These are phyloP conservation scores for Sitta europaea DNA, from an alignment of 2,113 vertebrate species.

Conservation along the genomic window DNA sequence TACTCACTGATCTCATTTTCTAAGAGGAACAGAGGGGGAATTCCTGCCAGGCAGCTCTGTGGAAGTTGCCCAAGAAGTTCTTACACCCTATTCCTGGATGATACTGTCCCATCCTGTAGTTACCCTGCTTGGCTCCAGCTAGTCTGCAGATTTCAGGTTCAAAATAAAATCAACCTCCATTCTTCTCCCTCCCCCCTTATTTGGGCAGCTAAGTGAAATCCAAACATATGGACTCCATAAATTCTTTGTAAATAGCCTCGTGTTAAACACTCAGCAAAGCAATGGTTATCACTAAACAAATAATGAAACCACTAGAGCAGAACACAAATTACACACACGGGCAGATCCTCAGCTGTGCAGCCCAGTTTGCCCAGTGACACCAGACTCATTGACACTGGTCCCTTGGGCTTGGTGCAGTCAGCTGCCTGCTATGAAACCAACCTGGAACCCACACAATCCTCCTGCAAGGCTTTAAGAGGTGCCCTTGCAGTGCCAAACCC, in stretches of 20 bases:
- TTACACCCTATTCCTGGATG: conserved; percentile 35
- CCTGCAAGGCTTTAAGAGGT: neutral
- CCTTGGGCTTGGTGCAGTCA: neutral
- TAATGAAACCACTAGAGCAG: neutral
- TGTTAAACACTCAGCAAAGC: neutral
- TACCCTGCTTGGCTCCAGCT: conserved; percentile 41
- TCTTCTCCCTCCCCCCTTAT: neutral
- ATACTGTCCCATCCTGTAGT: neutral
- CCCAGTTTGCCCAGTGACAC: neutral
- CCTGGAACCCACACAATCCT: neutral
- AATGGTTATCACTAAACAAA: conserved; percentile 25
- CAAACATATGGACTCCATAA: conserved; percentile 38
- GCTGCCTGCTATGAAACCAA: neutral
- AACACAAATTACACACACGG: neutral
- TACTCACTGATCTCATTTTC: neutral
- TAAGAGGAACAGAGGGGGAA: neutral
- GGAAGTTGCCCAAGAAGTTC: conserved; percentile 32
- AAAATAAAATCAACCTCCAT: neutral
- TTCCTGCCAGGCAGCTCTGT: conserved; percentile 28
- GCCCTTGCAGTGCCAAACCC: neutral
- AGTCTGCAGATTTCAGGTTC: conserved; percentile 23
- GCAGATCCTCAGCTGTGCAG: neutral
- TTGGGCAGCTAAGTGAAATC: conserved; percentile 2
- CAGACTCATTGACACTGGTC: neutral
- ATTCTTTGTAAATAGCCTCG: neutral